phyloP scores from a whole-genome alignment of 2,113 vertebrate species.

The Micronisus gabar region DNA sequence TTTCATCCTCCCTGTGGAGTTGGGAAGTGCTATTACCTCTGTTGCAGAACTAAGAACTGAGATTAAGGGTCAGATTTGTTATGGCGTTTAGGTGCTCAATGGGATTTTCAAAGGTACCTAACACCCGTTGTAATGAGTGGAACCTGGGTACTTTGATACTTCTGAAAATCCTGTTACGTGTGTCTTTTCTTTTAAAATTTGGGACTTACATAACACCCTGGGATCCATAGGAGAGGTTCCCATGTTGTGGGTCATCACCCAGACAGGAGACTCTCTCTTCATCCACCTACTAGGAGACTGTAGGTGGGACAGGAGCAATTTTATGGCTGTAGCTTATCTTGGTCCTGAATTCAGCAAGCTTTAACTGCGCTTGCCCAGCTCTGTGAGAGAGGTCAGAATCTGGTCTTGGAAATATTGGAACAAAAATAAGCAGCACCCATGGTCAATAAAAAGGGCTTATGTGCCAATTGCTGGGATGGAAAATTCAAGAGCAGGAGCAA shows the following conservation, averaged over 20 bases:
- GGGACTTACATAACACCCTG: background rate
- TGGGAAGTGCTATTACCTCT: background rate
- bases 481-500: constrained; percentile 53
- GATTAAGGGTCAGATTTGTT: constrained; percentile 44
- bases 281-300: background rate
- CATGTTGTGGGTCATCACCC: background rate
- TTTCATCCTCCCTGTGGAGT: background rate
- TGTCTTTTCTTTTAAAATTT: background rate
- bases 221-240: background rate
- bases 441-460: constrained; percentile 41
- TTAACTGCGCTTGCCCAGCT: background rate
- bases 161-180: background rate
- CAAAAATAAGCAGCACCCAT: constrained; percentile 18
- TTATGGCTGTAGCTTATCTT: background rate
- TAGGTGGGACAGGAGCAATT: background rate
- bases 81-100: constrained; percentile 37
- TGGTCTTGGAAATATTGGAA: background rate
- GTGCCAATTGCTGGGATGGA: constrained; percentile 39
- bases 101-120: constrained; percentile 17
- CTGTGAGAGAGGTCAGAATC: background rate
- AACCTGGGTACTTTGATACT: background rate
- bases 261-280: background rate
- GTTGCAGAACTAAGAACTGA: constrained; percentile 42
- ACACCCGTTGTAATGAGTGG: background rate
- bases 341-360: background rate